Base-by-base conservation (phyloP, 2,113 vertebrate genomes). In the Vidua chalybeata region DNA sequence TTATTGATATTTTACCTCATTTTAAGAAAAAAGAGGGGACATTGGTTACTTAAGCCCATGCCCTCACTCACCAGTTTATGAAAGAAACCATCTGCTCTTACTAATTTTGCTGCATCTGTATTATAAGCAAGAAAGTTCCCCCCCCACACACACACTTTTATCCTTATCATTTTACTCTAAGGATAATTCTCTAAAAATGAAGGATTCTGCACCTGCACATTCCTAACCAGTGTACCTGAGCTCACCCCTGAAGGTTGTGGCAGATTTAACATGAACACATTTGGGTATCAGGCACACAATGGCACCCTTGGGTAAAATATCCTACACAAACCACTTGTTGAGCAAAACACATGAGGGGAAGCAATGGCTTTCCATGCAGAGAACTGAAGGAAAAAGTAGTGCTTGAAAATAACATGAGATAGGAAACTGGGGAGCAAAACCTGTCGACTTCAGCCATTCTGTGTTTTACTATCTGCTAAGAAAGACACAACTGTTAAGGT, bases 401-500 rank as follows among this genome's bases (percentile, higher is more conserved):
- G 15, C 45, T 24, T 33, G 15, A 80, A 58, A 76, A 52, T 7
- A 87, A n/a, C 1, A 17, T 0, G 6, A 7, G 10, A 21, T 2
- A 33, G 11, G 8, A 66, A 67, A 49, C 0, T 4, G 2, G 6
- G 11, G 15, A 41, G 23, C 3, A 16, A 90, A 68, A 66, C 5
- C 39, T 58, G 6, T 7, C 69, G 33, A 45, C 10, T 39, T 71
- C 23, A 67, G 30, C 20, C 48, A 14, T 39, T 59, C 35, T n/a
- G 10, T 3, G 13, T 85, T 83, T 76, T 8, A 62, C 28, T 66
- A 3, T 15, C 18, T 55, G 30, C 39, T 37, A 83, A 37, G 23
- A 81, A 81, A 4, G 10, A 39, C 1, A 14, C 14, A 64, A 22
- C 13, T n/a, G 9, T 54, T 58, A 61, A 72, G 14, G 39, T 5